These are phyloP conservation scores for Endomychus coccineus DNA, from an alignment of 2,888 invertebrate genomes.

Conservation along the genomic window DNA sequence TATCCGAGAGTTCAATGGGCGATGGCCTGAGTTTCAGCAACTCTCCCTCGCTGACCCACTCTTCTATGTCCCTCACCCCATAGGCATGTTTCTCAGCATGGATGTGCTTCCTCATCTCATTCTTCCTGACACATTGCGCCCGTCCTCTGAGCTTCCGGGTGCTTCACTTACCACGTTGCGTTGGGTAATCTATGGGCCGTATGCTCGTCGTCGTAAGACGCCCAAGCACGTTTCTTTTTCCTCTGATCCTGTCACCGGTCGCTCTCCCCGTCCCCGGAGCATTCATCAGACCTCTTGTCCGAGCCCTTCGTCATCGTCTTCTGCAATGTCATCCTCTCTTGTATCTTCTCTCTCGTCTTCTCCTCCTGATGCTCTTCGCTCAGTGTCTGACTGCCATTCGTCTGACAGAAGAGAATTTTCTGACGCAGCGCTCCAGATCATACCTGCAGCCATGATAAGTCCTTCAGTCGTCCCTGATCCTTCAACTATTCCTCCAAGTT, in stretches of 20 bases:
- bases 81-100: constrained; percentile 2
- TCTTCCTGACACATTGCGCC: constrained; percentile 2
- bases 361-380: too few relatives aligned
- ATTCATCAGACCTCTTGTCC: constrained; percentile 2
- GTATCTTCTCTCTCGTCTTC: too few relatives aligned
- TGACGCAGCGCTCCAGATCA: too few relatives aligned
- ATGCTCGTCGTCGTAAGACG: constrained; percentile 1
- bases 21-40: constrained; percentile 2
- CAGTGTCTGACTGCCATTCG: too few relatives aligned
- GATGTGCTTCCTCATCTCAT: constrained; percentile 6
- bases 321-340: too few relatives aligned
- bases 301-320: too few relatives aligned
- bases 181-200: constrained; percentile 1
- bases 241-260: constrained; percentile 3
- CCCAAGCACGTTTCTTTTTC: constrained; percentile 6
- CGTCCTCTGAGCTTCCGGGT: constrained; percentile 2
- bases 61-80: constrained; percentile 2
- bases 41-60: neutral
- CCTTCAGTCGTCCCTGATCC: too few relatives aligned
- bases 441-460: too few relatives aligned
- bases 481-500: too few relatives aligned
- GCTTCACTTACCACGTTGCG: constrained; percentile 6
- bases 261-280: neutral
- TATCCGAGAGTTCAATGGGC: neutral
- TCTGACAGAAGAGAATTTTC: too few relatives aligned